Evolutionary conservation across 2,113 vertebrate species (phyloP).

Genomic region (Xiphophorus maculatus): DNA sequence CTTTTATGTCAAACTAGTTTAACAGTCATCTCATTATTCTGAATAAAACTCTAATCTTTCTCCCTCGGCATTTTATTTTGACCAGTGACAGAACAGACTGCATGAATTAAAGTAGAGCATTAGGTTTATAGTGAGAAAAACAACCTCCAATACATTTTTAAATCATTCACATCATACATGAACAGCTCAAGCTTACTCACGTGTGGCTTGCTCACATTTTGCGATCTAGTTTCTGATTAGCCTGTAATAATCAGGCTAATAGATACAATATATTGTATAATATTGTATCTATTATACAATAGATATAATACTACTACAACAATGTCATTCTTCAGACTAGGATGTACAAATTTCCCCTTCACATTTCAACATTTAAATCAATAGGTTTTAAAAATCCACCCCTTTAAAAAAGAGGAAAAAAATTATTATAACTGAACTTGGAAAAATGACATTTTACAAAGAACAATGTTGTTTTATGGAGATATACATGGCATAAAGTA

Average conservation of each 20-base stretch:
- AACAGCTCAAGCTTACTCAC: constrained; percentile 11
- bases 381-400: neutral
- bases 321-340: neutral
- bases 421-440: neutral
- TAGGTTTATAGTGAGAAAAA: constrained; percentile 25
- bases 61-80: neutral
- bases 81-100: constrained; percentile 2
- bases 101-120: constrained; percentile 14
- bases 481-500: neutral
- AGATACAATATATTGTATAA: too few relatives aligned
- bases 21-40: constrained; percentile 21
- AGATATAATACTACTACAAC: neutral
- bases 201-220: neutral
- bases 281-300: too few relatives aligned
- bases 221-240: neutral
- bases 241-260: too few relatives aligned
- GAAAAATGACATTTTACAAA: neutral
- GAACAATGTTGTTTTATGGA: neutral
- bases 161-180: neutral
- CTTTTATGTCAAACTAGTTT: constrained; percentile 18
- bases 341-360: neutral
- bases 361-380: neutral
- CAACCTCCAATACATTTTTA: neutral
- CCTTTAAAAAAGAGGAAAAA: too few relatives aligned
- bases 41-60: neutral